Evolutionary conservation across 1,140 invertebrate genomes (phyloP).

Genomic region (Brachionus plicatilis): DNA sequence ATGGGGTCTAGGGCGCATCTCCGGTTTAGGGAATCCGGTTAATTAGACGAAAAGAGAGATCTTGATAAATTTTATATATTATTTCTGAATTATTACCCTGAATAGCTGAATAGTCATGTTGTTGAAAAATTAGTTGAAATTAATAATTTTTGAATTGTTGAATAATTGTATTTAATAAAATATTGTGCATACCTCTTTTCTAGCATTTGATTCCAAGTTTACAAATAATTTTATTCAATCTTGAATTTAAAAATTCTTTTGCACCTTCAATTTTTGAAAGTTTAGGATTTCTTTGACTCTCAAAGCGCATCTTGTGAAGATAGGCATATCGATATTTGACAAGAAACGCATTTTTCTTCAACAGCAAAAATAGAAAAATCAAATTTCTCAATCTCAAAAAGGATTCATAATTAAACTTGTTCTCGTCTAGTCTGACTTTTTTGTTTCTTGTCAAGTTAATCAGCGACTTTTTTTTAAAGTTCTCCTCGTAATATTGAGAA

Average conservation of each 20-base stretch:
- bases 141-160: too few relatives aligned
- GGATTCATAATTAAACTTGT: not conserved
- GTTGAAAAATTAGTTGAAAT: too few relatives aligned
- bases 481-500: not conserved
- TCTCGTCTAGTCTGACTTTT: not conserved
- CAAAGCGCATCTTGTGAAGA: not conserved
- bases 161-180: too few relatives aligned
- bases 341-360: not conserved
- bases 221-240: not conserved
- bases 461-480: not conserved
- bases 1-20: too few relatives aligned
- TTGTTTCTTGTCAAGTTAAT: not conserved
- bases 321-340: not conserved
- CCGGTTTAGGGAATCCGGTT: too few relatives aligned
- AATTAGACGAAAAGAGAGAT: too few relatives aligned
- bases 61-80: too few relatives aligned
- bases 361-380: not conserved
- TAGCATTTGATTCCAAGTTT: not conserved
- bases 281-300: slow-evolving; percentile 3
- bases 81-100: too few relatives aligned
- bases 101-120: too few relatives aligned
- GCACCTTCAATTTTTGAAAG: not conserved
- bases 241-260: not conserved
- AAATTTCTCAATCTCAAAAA: slow-evolving; percentile 25
- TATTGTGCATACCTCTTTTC: too few relatives aligned